Conservation (phyloP, 1,140 invertebrate species). For the Uloborus diversus region DNA sequence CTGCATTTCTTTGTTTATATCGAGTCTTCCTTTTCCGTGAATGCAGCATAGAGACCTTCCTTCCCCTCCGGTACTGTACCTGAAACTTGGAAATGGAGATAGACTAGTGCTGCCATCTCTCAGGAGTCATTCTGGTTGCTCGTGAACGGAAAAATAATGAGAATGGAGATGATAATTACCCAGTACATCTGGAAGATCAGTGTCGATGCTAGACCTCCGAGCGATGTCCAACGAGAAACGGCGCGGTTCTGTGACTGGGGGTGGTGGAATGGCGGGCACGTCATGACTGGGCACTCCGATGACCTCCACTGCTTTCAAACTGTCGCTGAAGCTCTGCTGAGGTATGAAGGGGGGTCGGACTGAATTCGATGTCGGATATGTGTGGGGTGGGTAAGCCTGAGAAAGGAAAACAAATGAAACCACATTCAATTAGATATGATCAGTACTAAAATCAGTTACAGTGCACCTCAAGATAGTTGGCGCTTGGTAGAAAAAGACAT, state of each 20-base stretch:
- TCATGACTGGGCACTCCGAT: not conserved
- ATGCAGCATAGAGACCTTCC: no score
- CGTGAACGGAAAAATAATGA: no score
- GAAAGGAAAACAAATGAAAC: not conserved
- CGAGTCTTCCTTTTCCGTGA: no score
- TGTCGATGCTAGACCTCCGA: constrained; percentile 26
- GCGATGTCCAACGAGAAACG: constrained; percentile 36
- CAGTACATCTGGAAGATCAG: constrained; percentile 39
- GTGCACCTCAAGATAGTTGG: no score
- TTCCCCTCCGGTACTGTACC: no score
- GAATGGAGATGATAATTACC: constrained; percentile 19
- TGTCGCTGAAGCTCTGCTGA: constrained; percentile 33
- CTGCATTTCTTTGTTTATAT: no score
- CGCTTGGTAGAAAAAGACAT: no score
- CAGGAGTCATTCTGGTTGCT: no score
- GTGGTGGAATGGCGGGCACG: constrained; percentile 20
- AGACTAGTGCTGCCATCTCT: no score
- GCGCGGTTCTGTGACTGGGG: not conserved
- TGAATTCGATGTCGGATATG: not conserved
- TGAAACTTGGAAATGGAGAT: no score
- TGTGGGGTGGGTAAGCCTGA: constrained; percentile 27
- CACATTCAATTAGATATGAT: no score
- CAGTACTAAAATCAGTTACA: no score
- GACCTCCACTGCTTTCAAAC: constrained; percentile 22
- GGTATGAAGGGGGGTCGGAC: constrained; percentile 21